Conservation (phyloP, 2,888 invertebrate genomes). For the Drosophila demipolita region DNA sequence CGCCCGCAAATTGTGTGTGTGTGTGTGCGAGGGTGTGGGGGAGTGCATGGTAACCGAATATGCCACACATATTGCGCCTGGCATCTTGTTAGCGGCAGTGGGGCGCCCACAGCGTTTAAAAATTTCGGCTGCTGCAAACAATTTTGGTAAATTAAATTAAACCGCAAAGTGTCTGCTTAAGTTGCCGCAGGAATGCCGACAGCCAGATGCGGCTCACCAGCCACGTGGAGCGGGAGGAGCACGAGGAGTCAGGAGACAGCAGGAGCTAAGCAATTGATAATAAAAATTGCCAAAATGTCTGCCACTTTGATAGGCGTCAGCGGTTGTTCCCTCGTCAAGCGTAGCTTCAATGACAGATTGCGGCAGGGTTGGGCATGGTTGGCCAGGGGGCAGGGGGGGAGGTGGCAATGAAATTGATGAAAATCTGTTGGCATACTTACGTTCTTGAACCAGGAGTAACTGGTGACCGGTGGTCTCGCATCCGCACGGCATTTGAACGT, state of each 20-base stretch:
- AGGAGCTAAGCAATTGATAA: slow-evolving; percentile 62
- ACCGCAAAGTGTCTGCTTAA: slow-evolving; percentile 77
- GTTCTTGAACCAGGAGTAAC: slow-evolving; percentile 92
- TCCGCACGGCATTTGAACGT: slow-evolving; percentile 92
- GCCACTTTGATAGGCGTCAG: slow-evolving; percentile 62
- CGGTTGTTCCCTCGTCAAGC: slow-evolving; percentile 38
- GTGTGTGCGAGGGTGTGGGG: not conserved
- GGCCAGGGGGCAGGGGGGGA: not conserved
- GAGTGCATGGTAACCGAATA: slow-evolving; percentile 41
- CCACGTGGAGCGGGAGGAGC: not conserved
- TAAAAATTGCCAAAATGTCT: slow-evolving; percentile 68
- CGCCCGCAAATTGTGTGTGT: not conserved
- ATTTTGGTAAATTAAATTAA: slow-evolving; percentile 75
- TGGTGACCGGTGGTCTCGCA: slow-evolving; percentile 90
- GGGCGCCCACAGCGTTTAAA: slow-evolving; percentile 26
- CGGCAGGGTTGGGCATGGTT: fast-evolving
- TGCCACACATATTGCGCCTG: slow-evolving; percentile 40
- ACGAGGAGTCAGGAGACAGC: not conserved
- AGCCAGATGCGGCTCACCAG: slow-evolving; percentile 11
- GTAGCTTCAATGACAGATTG: not conserved
- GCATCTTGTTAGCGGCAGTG: slow-evolving; percentile 9
- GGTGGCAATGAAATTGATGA: slow-evolving; percentile 6
- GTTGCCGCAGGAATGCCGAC: slow-evolving; percentile 64
- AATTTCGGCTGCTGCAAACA: slow-evolving; percentile 37
- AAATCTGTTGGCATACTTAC: slow-evolving; percentile 86